Base-by-base conservation (phyloP, 2,797 vertebrate species). In the Macrochelys suwanniensis region DNA sequence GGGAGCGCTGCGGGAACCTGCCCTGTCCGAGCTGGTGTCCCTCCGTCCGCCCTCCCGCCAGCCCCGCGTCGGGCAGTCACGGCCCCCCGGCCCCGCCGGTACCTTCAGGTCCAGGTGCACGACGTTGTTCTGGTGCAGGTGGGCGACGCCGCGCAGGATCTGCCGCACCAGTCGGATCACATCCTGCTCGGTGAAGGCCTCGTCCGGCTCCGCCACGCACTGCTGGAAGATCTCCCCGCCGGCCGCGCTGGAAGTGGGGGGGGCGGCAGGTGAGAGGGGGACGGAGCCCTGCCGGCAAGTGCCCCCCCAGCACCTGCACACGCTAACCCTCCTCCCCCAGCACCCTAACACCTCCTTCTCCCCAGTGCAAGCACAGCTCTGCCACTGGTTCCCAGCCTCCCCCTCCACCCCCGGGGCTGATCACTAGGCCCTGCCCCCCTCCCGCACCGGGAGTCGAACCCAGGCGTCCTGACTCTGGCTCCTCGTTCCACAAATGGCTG, bases 101-200 rank as follows among this genome's bases (percentile, higher is more conserved):
- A 99, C 99, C 96, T 99, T 99, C 83, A 99, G 96, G 93, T 99
- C 99, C 77, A 99, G 97, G 91, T 99, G 99, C 82, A 99, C 99
- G 53, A 99, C 98, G 15, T 98, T 98, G 96, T 97, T 98, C 76
- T 97, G 94, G 90, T 99, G 99, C 87, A 99, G 98, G 96, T 98
- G 99, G 76, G 98, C 97, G 82, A 99, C 98, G 0, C 99, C 99
- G 0, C 57, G 97, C 84, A 99, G 97, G 96, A 99, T 99, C 98
- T 99, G 99, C 93, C 96, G 96, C 50, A 98, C 98, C 95, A 99
- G 98, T 88, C 98, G 98, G 79, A 99, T 97, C 49, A 99, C 98
- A 23, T 99, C 99, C 85, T 98, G 98, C 97, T 99, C 99, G 1
- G 98, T 99, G 97, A 99, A 99, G 84, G 98, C 98, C 51, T 99